These are phyloP conservation scores for Sepioteuthis lessoniana DNA, from an alignment of 2,888 invertebrate genomes.

Conservation along the genomic window DNA sequence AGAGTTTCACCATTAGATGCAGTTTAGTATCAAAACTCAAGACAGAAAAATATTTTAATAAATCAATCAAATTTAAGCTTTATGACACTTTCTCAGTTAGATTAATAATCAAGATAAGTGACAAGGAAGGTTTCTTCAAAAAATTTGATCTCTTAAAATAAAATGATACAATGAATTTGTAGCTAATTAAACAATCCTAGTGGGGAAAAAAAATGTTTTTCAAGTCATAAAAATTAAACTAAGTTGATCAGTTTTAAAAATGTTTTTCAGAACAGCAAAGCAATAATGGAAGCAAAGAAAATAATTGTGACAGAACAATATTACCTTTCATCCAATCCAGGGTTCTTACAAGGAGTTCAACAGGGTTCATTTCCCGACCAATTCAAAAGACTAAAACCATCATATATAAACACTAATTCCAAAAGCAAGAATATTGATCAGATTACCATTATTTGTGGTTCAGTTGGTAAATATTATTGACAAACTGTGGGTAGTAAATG, in stretches of 20 bases:
- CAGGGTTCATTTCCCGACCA: background rate
- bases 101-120: too few relatives aligned
- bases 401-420: background rate
- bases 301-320: background rate
- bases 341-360: background rate
- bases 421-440: background rate
- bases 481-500: background rate
- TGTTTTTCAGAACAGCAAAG: too few relatives aligned
- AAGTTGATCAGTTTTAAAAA: too few relatives aligned
- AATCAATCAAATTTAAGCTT: too few relatives aligned
- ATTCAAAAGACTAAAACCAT: background rate
- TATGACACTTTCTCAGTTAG: too few relatives aligned
- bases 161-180: background rate
- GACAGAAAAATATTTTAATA: too few relatives aligned
- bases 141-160: background rate
- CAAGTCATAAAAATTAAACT: too few relatives aligned
- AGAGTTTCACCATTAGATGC: too few relatives aligned
- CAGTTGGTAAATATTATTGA: background rate
- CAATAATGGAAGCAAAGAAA: too few relatives aligned
- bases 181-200: background rate
- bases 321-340: background rate
- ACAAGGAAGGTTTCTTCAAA: too few relatives aligned
- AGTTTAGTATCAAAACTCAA: too few relatives aligned
- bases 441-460: background rate
- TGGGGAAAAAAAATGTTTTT: background rate